phyloP scores from a whole-genome alignment of 2,113 vertebrate species.

The Poeciliopsis retropinna region DNA sequence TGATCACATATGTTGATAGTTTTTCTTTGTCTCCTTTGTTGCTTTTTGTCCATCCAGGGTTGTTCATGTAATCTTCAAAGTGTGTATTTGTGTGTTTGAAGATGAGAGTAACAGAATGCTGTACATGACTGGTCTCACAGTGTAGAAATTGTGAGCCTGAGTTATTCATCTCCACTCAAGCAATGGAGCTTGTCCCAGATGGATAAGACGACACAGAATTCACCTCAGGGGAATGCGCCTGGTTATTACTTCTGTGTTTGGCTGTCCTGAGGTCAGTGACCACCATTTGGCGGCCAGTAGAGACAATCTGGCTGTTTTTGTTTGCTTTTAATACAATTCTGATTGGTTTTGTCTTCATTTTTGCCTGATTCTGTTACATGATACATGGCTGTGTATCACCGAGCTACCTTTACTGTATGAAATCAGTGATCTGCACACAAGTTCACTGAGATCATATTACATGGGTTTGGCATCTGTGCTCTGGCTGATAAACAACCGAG shows the following conservation, averaged over 20 bases:
- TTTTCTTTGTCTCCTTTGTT: background rate
- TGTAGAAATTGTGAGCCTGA: slow-evolving; percentile 19
- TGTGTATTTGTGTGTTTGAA: slow-evolving; percentile 13
- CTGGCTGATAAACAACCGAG: background rate
- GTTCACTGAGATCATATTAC: slow-evolving; percentile 4
- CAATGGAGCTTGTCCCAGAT: slow-evolving; percentile 37
- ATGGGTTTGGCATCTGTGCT: slow-evolving; percentile 28
- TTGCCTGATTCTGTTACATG: background rate
- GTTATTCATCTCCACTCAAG: slow-evolving; percentile 59
- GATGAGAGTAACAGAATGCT: slow-evolving; percentile 21
- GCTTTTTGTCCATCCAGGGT: slow-evolving; percentile 20
- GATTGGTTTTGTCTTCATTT: slow-evolving; percentile 54
- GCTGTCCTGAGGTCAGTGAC: slow-evolving; percentile 46
- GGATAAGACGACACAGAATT: slow-evolving; percentile 57
- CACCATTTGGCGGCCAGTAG: slow-evolving; percentile 34
- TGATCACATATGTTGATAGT: slow-evolving; percentile 10
- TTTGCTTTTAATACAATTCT: slow-evolving; percentile 55
- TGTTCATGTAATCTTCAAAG: slow-evolving; percentile 26
- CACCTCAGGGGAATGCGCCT: slow-evolving; percentile 45
- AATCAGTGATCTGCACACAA: slow-evolving; percentile 27
- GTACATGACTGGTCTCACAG: slow-evolving; percentile 46
- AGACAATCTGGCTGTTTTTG: slow-evolving; percentile 53
- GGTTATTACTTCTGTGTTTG: slow-evolving; percentile 68
- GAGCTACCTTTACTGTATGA: slow-evolving; percentile 5
- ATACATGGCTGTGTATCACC: slow-evolving; percentile 8